Conservation (phyloP, 1,140 invertebrate genomes). For the Trichonephila clavata region DNA sequence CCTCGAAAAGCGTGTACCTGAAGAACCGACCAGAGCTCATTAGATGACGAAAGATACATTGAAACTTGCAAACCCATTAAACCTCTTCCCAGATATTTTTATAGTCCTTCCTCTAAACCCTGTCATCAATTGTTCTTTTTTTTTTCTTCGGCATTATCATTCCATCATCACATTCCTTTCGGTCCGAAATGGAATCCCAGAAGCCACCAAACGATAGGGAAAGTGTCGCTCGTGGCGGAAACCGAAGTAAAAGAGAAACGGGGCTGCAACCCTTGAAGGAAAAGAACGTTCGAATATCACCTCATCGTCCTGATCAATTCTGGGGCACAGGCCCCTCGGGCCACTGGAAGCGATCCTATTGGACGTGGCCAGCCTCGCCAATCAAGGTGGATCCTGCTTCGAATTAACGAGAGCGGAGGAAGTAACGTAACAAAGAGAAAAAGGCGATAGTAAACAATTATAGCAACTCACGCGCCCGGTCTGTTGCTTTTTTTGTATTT, state of each 20-base stretch:
- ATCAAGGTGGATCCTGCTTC: constrained; percentile 40
- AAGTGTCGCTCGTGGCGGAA: constrained; percentile 53
- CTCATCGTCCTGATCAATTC: neutral
- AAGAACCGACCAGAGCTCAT: too few species aligned
- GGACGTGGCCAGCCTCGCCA: constrained; percentile 68
- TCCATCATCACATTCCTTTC: constrained; percentile 24
- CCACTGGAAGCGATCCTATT: constrained; percentile 56
- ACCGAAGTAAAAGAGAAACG: constrained; percentile 22
- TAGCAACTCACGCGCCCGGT: constrained; percentile 53
- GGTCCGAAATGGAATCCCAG: constrained; percentile 21
- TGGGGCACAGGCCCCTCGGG: constrained; percentile 16
- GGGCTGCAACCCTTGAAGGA: constrained; percentile 22
- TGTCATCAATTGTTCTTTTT: neutral
- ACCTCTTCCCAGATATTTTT: neutral
- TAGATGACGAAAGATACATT: neutral
- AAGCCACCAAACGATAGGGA: constrained; percentile 37
- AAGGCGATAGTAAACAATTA: constrained; percentile 73
- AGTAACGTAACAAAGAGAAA: constrained; percentile 62
- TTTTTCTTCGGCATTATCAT: too few species aligned
- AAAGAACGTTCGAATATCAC: neutral
- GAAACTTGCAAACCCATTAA: neutral
- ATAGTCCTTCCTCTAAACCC: neutral
- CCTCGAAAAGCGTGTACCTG: too few species aligned
- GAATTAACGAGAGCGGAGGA: constrained; percentile 70
- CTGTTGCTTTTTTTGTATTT: constrained; percentile 36